Evolutionary conservation across 2,113 vertebrate species (phyloP), one percentile per base, ranked within the genome.

Genomic region (Rynchops niger): DNA sequence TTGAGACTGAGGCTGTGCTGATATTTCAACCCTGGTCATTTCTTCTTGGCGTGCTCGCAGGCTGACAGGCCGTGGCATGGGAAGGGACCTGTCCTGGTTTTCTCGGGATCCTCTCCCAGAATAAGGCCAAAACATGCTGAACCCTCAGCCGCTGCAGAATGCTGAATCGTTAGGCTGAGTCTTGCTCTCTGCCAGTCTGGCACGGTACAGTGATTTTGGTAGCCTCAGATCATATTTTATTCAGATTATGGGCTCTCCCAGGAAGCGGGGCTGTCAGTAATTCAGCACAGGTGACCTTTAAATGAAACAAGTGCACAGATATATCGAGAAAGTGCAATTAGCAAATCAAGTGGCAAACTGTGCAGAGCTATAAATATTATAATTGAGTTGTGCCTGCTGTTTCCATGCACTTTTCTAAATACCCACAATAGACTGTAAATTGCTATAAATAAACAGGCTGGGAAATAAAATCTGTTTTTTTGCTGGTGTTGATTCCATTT

Each of bases 271-370:
- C 91, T 2, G 0, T 90, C 42, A 20, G 45, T 87, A 89, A 88
- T 73, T 58, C 80, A 95, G 87, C 61, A 49, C 81, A 84, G 63
- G 73, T 97, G 88, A 96, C 91, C 96, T 97, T 97, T 97, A 88
- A 92, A 89, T 86, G 87, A 77, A 82, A 76, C 73, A 45, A 53
- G 81, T 53, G 86, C 49, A 69, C 70, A 53, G 86, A 76, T 88
- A 34, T 45, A 80, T 87, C 6, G 3, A 62, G 96, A 85, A 93
- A 94, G 84, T 74, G 81, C 94, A 95, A 81, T 90, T 95, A 95
- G 66, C 86, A 90, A 93, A 95, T 95, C 91, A 89, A 91, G 58
- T 70, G 88, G 79, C 73, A 88, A 87, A 88, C 61, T 77, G 74
- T 85, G 67, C 65, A 66, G 83, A 74, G 76, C 89, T 77, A 63